Evolutionary conservation across 2,797 vertebrate genomes (phyloP).

Genomic region (Cirrhinus molitorella): DNA sequence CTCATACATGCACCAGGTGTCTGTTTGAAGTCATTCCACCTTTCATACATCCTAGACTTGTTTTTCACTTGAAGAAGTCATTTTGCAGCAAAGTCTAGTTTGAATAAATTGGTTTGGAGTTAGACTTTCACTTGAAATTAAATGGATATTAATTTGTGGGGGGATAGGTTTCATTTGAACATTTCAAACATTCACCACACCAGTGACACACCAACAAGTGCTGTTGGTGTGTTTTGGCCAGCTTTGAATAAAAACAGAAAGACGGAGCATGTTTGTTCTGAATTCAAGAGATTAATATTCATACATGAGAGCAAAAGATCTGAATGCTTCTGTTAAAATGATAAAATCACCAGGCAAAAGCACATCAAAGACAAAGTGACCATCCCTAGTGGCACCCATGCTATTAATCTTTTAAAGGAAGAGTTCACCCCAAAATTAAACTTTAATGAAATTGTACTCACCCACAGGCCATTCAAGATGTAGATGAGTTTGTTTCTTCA

Average conservation of each 20-base stretch:
- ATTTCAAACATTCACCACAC: neutral
- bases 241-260: neutral
- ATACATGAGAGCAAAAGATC: neutral
- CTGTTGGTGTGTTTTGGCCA: neutral
- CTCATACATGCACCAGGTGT: constrained; percentile 10
- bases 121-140: neutral
- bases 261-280: neutral
- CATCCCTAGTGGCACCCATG: neutral
- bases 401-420: neutral
- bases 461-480: neutral
- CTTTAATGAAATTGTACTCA: neutral
- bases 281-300: neutral
- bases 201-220: too few species aligned
- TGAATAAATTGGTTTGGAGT: constrained; percentile 1
- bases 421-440: neutral
- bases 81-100: neutral
- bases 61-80: neutral
- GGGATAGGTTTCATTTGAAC: neutral
- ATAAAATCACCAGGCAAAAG: neutral
- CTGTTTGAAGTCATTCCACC: neutral
- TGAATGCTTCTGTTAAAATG: neutral
- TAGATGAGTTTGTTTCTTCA: neutral
- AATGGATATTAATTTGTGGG: neutral
- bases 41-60: neutral
- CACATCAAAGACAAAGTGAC: neutral